Conservation (phyloP, 2,888 invertebrate genomes). For the Xylophagus ater region DNA sequence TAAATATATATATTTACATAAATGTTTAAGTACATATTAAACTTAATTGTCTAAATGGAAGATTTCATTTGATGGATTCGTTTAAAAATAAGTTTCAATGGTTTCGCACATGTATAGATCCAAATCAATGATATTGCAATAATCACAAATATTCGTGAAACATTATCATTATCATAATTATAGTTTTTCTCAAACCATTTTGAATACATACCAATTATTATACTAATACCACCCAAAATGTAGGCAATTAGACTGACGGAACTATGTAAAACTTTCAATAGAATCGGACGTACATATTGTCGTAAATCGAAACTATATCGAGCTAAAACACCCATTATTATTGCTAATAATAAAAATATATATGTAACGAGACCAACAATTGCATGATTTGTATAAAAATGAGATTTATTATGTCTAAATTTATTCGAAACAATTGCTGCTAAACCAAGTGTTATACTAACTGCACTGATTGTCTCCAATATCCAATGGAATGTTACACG, state of each 20-base stretch:
- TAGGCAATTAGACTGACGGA: not conserved
- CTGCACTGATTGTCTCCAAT: not conserved
- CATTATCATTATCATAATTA: not conserved
- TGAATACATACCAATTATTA: conserved; percentile 5
- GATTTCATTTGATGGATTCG: conserved; percentile 6
- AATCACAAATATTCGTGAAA: too few relatives aligned
- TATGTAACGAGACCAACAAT: conserved; percentile 9
- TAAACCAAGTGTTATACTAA: conserved; percentile 5
- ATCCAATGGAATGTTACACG: conserved; percentile 7
- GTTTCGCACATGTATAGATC: not conserved
- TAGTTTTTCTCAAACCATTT: conserved; percentile 8
- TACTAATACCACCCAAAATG: conserved; percentile 2
- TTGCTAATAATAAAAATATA: conserved; percentile 3
- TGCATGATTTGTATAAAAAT: conserved; percentile 10
- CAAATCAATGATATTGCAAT: conserved; percentile 3
- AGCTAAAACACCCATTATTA: conserved; percentile 3
- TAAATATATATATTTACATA: not conserved
- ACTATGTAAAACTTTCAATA: conserved; percentile 3
- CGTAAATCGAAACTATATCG: conserved; percentile 8
- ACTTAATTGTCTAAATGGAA: conserved; percentile 3
- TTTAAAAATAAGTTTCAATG: not conserved
- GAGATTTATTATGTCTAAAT: conserved; percentile 1
- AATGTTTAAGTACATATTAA: not conserved
- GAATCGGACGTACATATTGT: conserved; percentile 6
- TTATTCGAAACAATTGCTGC: conserved; percentile 7